Conservation (phyloP, 35 echinoderm and acorn worm species). For the Eucidaris tribuloides region DNA sequence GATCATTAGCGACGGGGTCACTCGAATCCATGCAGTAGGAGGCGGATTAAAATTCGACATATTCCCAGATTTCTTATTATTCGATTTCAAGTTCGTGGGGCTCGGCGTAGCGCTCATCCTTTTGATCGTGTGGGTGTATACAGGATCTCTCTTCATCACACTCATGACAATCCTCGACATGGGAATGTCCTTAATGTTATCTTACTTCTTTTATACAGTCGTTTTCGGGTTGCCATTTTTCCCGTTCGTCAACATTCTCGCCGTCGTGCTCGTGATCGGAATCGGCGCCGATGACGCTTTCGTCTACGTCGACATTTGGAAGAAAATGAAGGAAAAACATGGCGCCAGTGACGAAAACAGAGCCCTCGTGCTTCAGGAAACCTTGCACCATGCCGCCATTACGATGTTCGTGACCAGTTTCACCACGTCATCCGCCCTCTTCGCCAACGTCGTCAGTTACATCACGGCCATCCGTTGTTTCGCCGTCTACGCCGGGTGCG, state of each 20-base stretch:
- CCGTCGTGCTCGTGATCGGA: conserved; percentile 15
- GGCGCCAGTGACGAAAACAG: neutral
- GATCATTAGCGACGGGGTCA: conserved; percentile 17
- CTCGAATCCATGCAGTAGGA: conserved; percentile 29
- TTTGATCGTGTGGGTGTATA: conserved; percentile 48
- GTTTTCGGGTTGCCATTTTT: conserved; percentile 37
- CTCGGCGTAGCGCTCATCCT: neutral
- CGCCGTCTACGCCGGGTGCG: conserved; percentile 32
- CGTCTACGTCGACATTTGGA: conserved; percentile 59
- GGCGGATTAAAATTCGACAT: conserved; percentile 21
- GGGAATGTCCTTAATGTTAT: conserved; percentile 15
- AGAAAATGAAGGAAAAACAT: neutral
- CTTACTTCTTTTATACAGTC: conserved; percentile 46
- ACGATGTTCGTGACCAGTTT: conserved; percentile 74
- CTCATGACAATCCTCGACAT: conserved; percentile 42
- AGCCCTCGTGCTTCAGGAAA: conserved; percentile 1
- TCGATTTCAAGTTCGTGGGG: neutral
- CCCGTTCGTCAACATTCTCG: conserved; percentile 40
- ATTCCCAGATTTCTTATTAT: neutral
- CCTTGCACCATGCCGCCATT: conserved; percentile 32
- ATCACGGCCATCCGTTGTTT: conserved; percentile 50
- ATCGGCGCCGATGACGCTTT: conserved; percentile 62
- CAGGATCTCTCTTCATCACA: conserved; percentile 46
- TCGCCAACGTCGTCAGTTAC: conserved; percentile 29
- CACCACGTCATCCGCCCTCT: conserved; percentile 50